Evolutionary conservation across 2,888 invertebrate species (phyloP).

Genomic region (Sphecodes monilicornis): DNA sequence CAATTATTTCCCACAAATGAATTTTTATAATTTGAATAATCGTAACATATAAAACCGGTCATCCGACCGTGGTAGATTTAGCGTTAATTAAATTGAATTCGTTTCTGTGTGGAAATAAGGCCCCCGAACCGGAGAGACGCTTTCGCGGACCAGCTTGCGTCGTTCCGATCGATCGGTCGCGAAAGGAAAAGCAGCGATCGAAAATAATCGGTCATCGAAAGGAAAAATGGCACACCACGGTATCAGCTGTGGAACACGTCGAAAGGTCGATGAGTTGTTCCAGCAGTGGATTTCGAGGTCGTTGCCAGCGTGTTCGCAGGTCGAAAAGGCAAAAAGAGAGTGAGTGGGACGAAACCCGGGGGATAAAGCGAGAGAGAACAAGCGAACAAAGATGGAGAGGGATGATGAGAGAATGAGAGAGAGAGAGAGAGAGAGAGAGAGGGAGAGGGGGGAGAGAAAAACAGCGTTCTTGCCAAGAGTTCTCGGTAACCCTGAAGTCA

Average conservation of each 20-base stretch:
- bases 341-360: conserved; percentile 14
- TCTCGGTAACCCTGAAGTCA: conserved; percentile 74
- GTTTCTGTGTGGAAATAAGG: background rate
- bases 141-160: background rate
- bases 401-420: conserved; percentile 25
- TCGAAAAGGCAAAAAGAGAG: conserved; percentile 67
- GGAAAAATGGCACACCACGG: conserved; percentile 48
- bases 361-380: background rate
- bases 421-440: background rate
- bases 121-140: background rate
- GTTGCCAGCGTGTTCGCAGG: conserved; percentile 59
- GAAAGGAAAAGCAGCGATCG: conserved; percentile 22
- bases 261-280: conserved; percentile 71
- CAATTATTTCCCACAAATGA: too few relatives aligned
- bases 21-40: too few relatives aligned
- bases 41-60: too few relatives aligned
- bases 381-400: conserved; percentile 32
- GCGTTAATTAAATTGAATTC: background rate
- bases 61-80: too few relatives aligned
- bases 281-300: conserved; percentile 69
- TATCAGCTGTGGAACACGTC: conserved; percentile 55
- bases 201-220: conserved; percentile 36
- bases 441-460: conserved; percentile 51
- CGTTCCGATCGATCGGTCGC: background rate
- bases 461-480: conserved; percentile 63